Evolutionary conservation across 2,888 invertebrate species (phyloP), one percentile per base, ranked within the genome.

Genomic region (Amphipoea lucens): DNA sequence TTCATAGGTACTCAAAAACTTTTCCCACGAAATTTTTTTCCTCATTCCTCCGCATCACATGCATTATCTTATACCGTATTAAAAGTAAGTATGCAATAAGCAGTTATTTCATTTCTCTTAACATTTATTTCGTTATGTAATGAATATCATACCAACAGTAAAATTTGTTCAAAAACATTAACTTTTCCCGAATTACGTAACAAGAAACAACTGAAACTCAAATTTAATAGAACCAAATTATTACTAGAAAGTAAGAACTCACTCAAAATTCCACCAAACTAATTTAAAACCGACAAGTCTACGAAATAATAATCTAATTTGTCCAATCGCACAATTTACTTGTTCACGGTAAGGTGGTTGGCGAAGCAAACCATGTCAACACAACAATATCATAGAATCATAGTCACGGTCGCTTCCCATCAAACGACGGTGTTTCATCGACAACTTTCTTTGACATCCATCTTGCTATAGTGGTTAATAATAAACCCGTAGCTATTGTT

Each of bases 371-470:
- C 87, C 86, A 87, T 88, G 88, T 75, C 86, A 86, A 60, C 76
- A 65, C 84, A 83, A 60, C 68, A 68, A 68, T 81, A 63, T 66
- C 71, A 36, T n/a, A 73, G 76, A 81, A 57, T 62, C 73, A 36
- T 20, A 75, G 78, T 83, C 78, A 85, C 86, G 88, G 88, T 82
- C 36, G 63, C 48, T 85, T 88, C 83, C 79, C 79, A 68, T 69
- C 81, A 63, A 68, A 60, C 65, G 14, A 63, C 51, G 57, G 45
- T 42, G 62, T 72, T 67, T 79, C 75, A 83, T 78, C 63, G 78
- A 40, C 72, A 74, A 82, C 89, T 90, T 89, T 89, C 90, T 88
- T 83, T 79, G 79, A 78, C 88, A 87, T 75, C 73, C 51, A 80
- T 85, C 75, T 82, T 36, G 45, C 36, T 69, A 69, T 63, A 42